These are phyloP conservation scores for Coboldia fuscipes DNA, from an alignment of 1,140 invertebrate species.

Conservation along the genomic window DNA sequence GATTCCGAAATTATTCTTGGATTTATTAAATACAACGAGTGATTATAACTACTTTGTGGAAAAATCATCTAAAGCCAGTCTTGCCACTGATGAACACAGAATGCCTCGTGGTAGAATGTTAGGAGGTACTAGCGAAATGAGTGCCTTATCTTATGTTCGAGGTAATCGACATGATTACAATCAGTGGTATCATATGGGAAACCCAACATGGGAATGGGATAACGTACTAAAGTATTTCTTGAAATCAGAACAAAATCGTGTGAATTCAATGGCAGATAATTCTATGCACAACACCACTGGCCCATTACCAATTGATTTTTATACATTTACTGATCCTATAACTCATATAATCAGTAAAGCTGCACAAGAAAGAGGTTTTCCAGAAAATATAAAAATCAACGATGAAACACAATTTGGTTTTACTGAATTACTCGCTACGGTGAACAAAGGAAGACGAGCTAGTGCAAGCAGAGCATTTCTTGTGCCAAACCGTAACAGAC, in stretches of 20 bases:
- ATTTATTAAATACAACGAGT: conserved; percentile 23
- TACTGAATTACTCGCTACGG: conserved; percentile 10
- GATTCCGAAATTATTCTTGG: too few relatives aligned
- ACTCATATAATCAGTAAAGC: conserved; percentile 30
- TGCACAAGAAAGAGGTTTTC: conserved; percentile 65
- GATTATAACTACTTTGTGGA: conserved; percentile 47
- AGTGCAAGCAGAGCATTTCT: conserved; percentile 40
- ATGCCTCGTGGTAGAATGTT: conserved; percentile 27
- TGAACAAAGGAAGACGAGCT: conserved; percentile 30
- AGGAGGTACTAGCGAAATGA: conserved; percentile 27
- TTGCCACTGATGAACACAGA: too few relatives aligned
- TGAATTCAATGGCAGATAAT: conserved; percentile 11
- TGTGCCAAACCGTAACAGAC: conserved; percentile 26
- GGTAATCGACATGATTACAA: conserved; percentile 27
- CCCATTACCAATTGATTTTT: not conserved
- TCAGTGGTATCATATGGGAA: conserved; percentile 23
- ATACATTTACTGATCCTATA: conserved; percentile 25
- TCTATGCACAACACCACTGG: not conserved
- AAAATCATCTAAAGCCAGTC: conserved; percentile 29
- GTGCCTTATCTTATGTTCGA: conserved; percentile 31
- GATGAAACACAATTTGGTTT: conserved; percentile 19
- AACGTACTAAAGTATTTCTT: conserved; percentile 19
- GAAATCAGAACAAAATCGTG: conserved; percentile 18
- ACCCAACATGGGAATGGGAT: conserved; percentile 16
- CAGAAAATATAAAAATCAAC: conserved; percentile 30